These are phyloP conservation scores for Chlorocebus sabaeus DNA, from an alignment of 2,113 vertebrate genomes.

Conservation along the genomic window DNA sequence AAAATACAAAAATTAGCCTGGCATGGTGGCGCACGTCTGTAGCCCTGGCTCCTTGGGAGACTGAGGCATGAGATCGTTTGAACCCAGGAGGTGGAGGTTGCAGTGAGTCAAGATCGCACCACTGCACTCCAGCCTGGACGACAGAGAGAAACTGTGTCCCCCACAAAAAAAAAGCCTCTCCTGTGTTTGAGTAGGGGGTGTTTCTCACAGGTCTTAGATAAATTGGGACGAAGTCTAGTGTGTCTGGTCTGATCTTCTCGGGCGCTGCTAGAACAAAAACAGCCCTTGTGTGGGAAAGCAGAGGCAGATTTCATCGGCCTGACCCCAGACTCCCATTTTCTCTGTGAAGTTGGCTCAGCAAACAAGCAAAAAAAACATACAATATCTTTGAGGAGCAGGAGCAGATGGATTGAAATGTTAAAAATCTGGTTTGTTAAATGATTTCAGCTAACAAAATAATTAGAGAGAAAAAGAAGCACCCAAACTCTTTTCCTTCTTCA, in stretches of 20 bases:
- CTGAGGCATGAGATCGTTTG: no score
- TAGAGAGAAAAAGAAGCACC: not conserved
- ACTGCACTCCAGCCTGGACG: no score
- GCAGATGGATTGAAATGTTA: slow-evolving; percentile 56
- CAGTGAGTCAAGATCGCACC: no score
- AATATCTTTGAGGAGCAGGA: slow-evolving; percentile 29
- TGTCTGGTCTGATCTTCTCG: not conserved
- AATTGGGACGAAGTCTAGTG: not conserved
- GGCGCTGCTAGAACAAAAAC: not conserved
- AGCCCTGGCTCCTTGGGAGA: no score
- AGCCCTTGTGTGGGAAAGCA: not conserved
- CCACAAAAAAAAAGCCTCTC: rapidly evolving
- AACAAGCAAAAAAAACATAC: not conserved
- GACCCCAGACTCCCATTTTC: not conserved
- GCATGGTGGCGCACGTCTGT: no score
- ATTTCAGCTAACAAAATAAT: slow-evolving; percentile 50
- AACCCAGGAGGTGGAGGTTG: no score
- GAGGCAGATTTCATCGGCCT: not conserved
- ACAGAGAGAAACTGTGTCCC: no score
- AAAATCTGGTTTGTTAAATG: slow-evolving; percentile 61
- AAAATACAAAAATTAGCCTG: no score
- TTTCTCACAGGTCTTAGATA: not conserved
- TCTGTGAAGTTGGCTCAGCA: not conserved
- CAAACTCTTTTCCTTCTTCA: not conserved
- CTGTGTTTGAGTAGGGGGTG: not conserved